phyloP scores from a whole-genome alignment of 2,888 invertebrate genomes.

The Dolichopus griseipennis region DNA sequence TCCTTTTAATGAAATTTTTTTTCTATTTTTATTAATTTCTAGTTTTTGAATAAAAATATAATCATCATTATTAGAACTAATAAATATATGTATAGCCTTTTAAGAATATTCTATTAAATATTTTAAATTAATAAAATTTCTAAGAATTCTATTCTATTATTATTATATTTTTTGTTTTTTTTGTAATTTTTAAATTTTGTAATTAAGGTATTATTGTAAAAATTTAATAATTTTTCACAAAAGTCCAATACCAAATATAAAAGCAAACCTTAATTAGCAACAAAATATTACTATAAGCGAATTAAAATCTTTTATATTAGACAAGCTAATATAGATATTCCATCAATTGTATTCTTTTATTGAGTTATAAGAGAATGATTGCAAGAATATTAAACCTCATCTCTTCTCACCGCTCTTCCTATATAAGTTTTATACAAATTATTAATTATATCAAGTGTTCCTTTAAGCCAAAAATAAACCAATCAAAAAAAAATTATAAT shows the following conservation, averaged over 20 bases:
- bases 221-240: background rate
- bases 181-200: background rate
- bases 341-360: no score
- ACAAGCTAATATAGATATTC: background rate
- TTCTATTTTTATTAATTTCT: no score
- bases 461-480: no score
- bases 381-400: background rate
- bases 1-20: no score
- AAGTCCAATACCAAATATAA: no score
- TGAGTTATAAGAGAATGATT: no score
- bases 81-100: no score
- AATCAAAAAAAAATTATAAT: background rate
- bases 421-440: background rate
- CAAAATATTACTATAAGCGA: background rate
- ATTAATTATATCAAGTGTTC: no score
- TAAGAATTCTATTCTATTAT: background rate
- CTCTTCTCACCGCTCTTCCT: background rate
- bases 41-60: no score
- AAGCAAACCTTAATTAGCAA: background rate
- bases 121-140: no score
- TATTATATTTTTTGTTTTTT: background rate
- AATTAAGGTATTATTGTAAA: constrained; percentile 1
- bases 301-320: background rate
- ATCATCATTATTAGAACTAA: no score
- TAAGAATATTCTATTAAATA: no score